These are phyloP conservation scores for Petrocephalus sullivani DNA, from an alignment of 2,797 vertebrate genomes.

Conservation along the genomic window DNA sequence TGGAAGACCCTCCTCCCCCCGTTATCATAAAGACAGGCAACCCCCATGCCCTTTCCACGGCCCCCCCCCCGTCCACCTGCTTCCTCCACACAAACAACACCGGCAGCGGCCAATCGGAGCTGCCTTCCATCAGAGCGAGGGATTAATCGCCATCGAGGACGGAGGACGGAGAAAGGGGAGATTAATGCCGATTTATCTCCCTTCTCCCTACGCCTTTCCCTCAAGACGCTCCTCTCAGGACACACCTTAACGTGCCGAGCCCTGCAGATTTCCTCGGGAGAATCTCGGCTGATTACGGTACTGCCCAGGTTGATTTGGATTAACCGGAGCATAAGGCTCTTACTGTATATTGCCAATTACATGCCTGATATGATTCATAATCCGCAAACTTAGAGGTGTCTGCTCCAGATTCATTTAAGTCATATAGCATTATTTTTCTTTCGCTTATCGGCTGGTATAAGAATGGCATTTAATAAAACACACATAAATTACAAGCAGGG, in stretches of 20 bases:
- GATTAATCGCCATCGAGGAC: constrained; percentile 22
- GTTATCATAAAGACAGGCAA: neutral
- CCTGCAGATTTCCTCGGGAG: constrained; percentile 24
- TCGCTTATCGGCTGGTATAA: constrained; percentile 8
- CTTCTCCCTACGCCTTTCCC: constrained; percentile 29
- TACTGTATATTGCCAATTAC: constrained; percentile 29
- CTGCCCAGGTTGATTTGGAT: constrained; percentile 38
- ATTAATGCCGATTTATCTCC: constrained; percentile 16
- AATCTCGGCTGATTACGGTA: constrained; percentile 33
- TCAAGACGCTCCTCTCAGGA: constrained; percentile 32
- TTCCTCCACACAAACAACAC: neutral
- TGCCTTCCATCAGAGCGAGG: constrained; percentile 20
- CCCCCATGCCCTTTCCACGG: neutral
- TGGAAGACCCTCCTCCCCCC: neutral
- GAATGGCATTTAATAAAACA: constrained; percentile 27
- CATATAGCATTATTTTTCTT: constrained; percentile 18
- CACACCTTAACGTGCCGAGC: neutral
- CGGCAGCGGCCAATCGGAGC: neutral
- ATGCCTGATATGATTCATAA: constrained; percentile 52
- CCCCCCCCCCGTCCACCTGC: neutral
- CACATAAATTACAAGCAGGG: neutral
- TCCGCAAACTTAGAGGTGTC: constrained; percentile 35
- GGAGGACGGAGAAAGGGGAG: constrained; percentile 22
- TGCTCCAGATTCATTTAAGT: constrained; percentile 41
- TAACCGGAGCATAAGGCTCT: constrained; percentile 28